phyloP scores from a whole-genome alignment of 2,888 invertebrate genomes.

The Apamea anceps region DNA sequence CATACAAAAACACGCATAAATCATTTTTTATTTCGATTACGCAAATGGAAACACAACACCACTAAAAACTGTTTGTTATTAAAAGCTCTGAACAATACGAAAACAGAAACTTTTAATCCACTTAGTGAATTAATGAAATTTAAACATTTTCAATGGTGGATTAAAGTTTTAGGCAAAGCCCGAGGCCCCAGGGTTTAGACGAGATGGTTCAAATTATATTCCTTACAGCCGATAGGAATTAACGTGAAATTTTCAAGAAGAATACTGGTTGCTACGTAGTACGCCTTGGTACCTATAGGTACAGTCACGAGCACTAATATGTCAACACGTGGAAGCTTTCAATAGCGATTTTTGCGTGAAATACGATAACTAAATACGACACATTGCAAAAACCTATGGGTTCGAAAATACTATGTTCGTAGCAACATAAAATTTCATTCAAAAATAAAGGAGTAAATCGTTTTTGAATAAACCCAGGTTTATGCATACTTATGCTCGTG shows the following conservation, averaged over 20 bases:
- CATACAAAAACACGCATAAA: conserved; percentile 31
- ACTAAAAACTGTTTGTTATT: conserved; percentile 18
- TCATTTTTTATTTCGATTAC: conserved; percentile 28
- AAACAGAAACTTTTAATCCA: conserved; percentile 38
- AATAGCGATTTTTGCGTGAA: too few relatives aligned
- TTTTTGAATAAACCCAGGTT: too few relatives aligned
- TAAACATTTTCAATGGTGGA: conserved; percentile 39
- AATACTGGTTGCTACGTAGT: background rate
- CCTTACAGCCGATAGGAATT: background rate
- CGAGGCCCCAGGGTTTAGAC: conserved; percentile 10
- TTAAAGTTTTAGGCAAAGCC: conserved; percentile 39
- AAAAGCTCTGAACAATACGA: conserved; percentile 13
- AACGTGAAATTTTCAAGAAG: background rate
- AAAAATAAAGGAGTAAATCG: too few relatives aligned
- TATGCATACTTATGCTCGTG: too few relatives aligned
- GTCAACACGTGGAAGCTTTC: too few relatives aligned
- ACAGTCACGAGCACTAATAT: too few relatives aligned
- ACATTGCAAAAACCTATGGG: too few relatives aligned
- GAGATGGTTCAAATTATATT: conserved; percentile 32
- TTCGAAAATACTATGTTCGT: too few relatives aligned
- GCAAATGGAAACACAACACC: conserved; percentile 32
- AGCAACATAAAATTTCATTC: too few relatives aligned
- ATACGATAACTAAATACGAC: too few relatives aligned
- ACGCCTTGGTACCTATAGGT: background rate
- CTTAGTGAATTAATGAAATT: conserved; percentile 50